Evolutionary conservation across 2,797 vertebrate genomes (phyloP), one percentile per base, ranked within the genome.

Genomic region (Amazona ochrocephala): DNA sequence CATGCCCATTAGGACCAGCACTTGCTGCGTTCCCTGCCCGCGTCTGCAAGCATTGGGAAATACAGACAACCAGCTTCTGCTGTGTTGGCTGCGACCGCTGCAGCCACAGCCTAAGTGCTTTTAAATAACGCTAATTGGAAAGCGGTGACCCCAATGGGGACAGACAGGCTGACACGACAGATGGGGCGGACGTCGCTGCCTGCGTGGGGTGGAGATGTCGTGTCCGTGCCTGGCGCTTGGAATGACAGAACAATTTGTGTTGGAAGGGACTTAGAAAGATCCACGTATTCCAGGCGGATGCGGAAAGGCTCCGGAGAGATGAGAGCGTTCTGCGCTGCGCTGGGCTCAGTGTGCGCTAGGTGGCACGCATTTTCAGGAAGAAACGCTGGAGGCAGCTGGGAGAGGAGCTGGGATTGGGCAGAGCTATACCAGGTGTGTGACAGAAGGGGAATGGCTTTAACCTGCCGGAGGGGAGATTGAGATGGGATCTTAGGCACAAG

Each of bases 301-400:
- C 67, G 20, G 66, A 39, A 60, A 48, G 6, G 8, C 37, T 51
- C 41, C 2, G 1, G 11, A 21, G 45, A 41, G 74, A 13, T 2
- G 87, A 22, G 30, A 1, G 3, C 8, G 7, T 0, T 0, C 32
- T 0, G 0, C 47, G 73, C 62, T 84, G 92, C 65, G 17, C 3
- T 37, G n/a, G 11, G 76, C 87, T 19, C 27, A 42, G 61, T 0
- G 73, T 48, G 84, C 92, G 4, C 93, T 94, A 95, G 94, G 72
- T 77, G 95, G 95, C 93, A 91, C 17, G 21, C 70, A 64, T 56
- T 81, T 75, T 89, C 90, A 78, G 88, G 75, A 56, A 74, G 87
- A 92, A 29, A 53, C 1, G 3, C 56, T 32, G 3, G 67, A 10
- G 21, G 62, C 41, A 48, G 68, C 67, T 11, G 53, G 41, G 53